Conservation (phyloP, 2,797 vertebrate genomes). For the Phyllotis vaccarum region DNA sequence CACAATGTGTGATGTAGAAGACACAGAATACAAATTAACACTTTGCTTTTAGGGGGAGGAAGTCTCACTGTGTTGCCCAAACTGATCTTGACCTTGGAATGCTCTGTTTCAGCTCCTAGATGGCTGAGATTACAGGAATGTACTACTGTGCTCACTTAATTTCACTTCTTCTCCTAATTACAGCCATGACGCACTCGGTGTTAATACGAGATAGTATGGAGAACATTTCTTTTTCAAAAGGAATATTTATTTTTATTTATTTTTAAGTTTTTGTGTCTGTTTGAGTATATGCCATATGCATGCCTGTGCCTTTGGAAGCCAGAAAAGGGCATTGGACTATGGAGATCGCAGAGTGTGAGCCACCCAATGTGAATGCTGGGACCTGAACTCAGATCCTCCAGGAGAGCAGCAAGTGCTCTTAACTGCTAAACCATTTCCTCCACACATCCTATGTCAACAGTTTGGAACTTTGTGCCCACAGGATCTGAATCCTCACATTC, state of each 20-base stretch:
- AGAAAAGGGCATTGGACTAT: neutral
- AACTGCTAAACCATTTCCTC: neutral
- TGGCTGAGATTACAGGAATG: neutral
- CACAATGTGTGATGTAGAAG: neutral
- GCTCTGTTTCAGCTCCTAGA: neutral
- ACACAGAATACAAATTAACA: neutral
- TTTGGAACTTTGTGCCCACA: neutral
- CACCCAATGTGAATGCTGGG: neutral
- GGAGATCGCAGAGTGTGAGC: neutral
- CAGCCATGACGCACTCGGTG: neutral
- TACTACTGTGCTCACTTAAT: neutral
- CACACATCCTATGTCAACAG: neutral
- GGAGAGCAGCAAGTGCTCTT: neutral
- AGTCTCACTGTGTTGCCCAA: neutral
- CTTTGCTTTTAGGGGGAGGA: neutral
- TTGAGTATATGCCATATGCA: neutral
- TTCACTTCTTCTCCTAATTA: neutral
- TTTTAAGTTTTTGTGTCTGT: neutral
- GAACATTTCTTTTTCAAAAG: neutral
- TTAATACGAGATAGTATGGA: neutral
- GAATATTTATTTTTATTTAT: neutral
- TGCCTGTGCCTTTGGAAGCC: neutral
- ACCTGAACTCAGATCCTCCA: neutral
- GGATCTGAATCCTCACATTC: neutral
- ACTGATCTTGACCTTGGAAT: neutral